Base-by-base conservation (phyloP, 1,140 invertebrate species). In the Scaptomyza graminum region DNA sequence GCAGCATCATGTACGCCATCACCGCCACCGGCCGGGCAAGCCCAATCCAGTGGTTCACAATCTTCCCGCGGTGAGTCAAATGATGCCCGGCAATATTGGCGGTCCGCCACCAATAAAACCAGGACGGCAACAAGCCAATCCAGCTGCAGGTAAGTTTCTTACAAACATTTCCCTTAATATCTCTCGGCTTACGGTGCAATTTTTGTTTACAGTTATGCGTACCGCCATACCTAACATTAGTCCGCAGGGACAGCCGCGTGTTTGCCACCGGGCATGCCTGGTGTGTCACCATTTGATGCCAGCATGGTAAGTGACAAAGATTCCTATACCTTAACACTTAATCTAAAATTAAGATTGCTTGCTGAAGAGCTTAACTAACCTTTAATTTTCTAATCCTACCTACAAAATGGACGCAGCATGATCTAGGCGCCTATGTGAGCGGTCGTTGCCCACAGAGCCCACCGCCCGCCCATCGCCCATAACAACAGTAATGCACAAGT, bases 391-490 rank as follows among this genome's bases (percentile, higher is more conserved):
- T n/a, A n/a, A n/a, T n/a, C n/a, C n/a, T n/a, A 16, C 54, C 16
- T 39, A 46, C 25, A 46, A 50, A 44, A 54, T 74, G 90, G 87
- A 92, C 76, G 91, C 92, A 93, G 93, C 92, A 93, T 91, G 93
- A 93, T 56, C 78, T 92, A 76, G 90, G 90, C 78, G 83, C 88
- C 34, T 92, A 92, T 91, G 76, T 82, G 31, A 92, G 91, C 87
- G 79, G 79, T 37, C 62, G 80, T 59, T 67, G 77, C 34, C 91
- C 93, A 61, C 94, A 95, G 93, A 96, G 95, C 92, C 95, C 95
- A 77, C 95, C 95, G 85, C 95, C 95, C 79, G 96, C 96, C 74
- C 94, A 92, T 95, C 95, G 91, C 95, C 95, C 76, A 93, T 95
- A 92, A 94, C 95, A 92, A 95, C 95, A 95, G 95, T 96, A 94